phyloP scores from a whole-genome alignment of 2,797 vertebrate species.

The Pristis pectinata region DNA sequence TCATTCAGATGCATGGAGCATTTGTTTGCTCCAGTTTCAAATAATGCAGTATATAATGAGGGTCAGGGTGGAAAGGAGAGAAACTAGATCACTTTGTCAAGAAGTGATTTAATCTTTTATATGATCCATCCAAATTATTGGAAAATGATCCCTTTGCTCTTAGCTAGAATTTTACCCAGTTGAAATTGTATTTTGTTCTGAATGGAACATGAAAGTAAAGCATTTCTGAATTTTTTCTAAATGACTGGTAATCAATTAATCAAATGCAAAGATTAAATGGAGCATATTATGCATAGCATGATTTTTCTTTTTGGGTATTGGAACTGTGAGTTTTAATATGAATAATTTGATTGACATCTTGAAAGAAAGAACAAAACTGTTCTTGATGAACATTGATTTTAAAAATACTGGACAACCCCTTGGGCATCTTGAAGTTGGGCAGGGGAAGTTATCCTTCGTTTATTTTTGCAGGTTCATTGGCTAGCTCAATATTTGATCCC shows the following conservation, averaged over 20 bases:
- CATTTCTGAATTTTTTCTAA: neutral
- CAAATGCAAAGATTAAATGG: neutral
- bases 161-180: neutral
- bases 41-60: neutral
- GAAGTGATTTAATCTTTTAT: neutral
- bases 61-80: neutral
- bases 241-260: neutral
- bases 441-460: neutral
- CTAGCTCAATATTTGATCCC: conserved; percentile 86
- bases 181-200: neutral
- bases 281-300: neutral
- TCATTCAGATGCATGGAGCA: neutral
- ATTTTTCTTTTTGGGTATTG: no score
- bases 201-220: neutral
- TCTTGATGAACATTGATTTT: neutral
- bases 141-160: neutral
- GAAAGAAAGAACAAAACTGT: neutral
- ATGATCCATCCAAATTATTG: neutral
- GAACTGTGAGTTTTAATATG: neutral
- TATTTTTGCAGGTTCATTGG: conserved; percentile 68
- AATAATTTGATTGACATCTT: neutral
- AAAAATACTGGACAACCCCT: no score
- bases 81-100: neutral
- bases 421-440: neutral
- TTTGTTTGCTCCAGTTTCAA: no score